Conservation (phyloP, 2,797 vertebrate species). For the Syndactyla subalaris region DNA sequence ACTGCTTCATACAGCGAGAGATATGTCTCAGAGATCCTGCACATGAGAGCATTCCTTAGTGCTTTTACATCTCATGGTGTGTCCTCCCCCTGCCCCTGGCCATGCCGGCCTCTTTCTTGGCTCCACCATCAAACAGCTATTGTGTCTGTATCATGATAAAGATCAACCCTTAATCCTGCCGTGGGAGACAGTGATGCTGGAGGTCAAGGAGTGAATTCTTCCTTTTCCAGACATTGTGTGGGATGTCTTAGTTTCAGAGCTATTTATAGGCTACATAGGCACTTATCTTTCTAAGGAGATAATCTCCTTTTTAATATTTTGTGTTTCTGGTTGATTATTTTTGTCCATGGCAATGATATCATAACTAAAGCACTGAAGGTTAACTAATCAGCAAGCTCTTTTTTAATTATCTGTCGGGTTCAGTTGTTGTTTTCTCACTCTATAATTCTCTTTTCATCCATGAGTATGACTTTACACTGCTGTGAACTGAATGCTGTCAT, state of each 20-base stretch:
- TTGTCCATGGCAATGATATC: background rate
- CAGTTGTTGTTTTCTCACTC: background rate
- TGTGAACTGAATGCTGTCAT: background rate
- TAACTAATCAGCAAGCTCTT: background rate
- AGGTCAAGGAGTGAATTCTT: conserved; percentile 1
- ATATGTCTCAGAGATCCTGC: background rate
- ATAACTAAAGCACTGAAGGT: background rate
- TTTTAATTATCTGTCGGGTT: background rate
- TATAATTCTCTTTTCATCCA: background rate
- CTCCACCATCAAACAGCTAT: background rate
- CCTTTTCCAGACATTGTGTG: background rate
- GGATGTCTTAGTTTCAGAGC: background rate
- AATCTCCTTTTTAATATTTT: background rate
- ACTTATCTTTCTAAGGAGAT: background rate
- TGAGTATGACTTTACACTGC: background rate
- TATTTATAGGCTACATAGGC: background rate
- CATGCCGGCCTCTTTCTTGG: background rate
- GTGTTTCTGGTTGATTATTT: background rate
- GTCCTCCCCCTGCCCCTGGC: background rate
- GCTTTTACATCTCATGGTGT: background rate
- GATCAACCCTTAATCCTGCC: background rate
- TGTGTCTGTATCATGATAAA: background rate
- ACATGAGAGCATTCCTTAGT: background rate
- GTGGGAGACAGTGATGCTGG: background rate
- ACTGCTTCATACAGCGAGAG: background rate